Evolutionary conservation across 2,797 vertebrate genomes (phyloP).

Genomic region (Pelobates cultripes): DNA sequence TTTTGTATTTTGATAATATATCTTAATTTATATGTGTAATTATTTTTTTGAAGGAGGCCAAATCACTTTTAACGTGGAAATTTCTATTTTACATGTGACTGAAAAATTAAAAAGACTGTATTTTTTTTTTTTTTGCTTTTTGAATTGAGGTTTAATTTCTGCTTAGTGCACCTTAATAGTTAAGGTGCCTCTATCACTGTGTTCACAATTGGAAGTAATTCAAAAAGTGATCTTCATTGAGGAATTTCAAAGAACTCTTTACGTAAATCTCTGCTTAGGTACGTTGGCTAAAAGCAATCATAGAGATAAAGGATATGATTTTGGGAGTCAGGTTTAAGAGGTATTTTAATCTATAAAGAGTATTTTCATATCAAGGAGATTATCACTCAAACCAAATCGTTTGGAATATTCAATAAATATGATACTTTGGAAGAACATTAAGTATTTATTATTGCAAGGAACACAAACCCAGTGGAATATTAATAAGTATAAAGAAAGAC

Average conservation of each 20-base stretch:
- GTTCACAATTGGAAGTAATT: not conserved
- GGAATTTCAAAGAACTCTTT: not conserved
- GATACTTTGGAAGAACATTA: constrained; percentile 1
- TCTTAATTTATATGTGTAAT: constrained; percentile 41
- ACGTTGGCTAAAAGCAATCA: not conserved
- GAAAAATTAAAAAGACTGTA: constrained; percentile 15
- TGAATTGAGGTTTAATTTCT: constrained; percentile 37
- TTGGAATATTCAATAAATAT: not conserved
- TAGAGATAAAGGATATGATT: too few relatives aligned
- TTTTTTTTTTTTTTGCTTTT: constrained; percentile 33
- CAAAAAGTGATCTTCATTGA: not conserved
- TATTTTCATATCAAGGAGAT: not conserved
- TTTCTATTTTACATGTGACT: constrained; percentile 20
- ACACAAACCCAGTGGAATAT: constrained; percentile 21
- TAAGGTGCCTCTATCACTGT: not conserved
- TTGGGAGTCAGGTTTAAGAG: too few relatives aligned
- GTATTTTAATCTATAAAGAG: too few relatives aligned
- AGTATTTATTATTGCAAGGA: constrained; percentile 6
- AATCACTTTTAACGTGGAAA: constrained; percentile 36
- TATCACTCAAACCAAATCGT: constrained; percentile 33
- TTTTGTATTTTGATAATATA: too few relatives aligned
- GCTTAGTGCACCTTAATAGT: not conserved
- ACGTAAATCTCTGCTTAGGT: not conserved
- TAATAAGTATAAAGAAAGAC: not conserved
- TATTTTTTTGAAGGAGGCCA: constrained; percentile 9